phyloP scores from a whole-genome alignment of 2,113 vertebrate species.

The Epinephelus lanceolatus region DNA sequence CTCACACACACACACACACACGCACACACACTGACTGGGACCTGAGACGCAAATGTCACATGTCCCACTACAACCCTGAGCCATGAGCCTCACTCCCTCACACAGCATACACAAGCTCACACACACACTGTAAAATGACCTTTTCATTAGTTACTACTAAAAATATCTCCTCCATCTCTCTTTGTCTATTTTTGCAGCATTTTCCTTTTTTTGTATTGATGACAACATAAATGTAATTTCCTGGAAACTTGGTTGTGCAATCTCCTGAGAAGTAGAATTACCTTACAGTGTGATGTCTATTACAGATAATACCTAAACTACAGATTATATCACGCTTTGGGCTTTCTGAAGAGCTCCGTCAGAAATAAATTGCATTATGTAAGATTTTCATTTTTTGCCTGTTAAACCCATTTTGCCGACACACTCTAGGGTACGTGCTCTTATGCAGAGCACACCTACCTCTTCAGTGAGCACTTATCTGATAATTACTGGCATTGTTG shows the following conservation, averaged over 20 bases:
- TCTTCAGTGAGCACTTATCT: constrained; percentile 4
- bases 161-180: not conserved
- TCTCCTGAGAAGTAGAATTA: constrained; percentile 13
- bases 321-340: constrained; percentile 24
- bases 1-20: constrained; percentile 3
- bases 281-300: constrained; percentile 1
- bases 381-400: constrained; percentile 15
- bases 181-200: constrained; percentile 13
- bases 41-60: constrained; percentile 34
- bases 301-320: constrained; percentile 7
- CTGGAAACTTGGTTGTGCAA: constrained; percentile 30
- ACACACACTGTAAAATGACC: constrained; percentile 2
- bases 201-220: constrained; percentile 18
- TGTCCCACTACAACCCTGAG: constrained; percentile 10
- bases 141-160: not conserved
- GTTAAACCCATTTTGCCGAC: constrained; percentile 5
- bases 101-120: not conserved
- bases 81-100: not conserved
- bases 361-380: constrained; percentile 20
- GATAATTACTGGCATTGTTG: constrained; percentile 3
- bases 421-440: not conserved
- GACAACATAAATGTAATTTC: constrained; percentile 30
- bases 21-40: constrained; percentile 1
- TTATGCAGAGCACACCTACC: not conserved
- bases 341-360: not conserved